A percentile compares a stretch with the other conserved stretches of the same genome.
These are phyloP conservation scores for Frieseomelitta varia DNA, from an alignment of 1,140 invertebrate species.

Conservation along the genomic window DNA sequence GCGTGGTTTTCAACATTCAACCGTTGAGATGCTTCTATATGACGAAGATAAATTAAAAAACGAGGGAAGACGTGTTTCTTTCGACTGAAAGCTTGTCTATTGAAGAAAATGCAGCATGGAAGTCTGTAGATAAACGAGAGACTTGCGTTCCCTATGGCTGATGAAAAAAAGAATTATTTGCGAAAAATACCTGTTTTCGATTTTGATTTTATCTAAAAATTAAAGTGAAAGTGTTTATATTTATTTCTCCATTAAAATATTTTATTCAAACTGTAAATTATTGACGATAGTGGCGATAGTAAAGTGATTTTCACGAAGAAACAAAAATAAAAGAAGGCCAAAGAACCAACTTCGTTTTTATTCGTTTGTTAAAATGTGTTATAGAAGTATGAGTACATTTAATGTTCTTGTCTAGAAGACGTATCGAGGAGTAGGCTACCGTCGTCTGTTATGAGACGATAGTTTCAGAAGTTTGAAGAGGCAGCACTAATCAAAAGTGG, in stretches of 20 bases:
- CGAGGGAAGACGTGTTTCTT: background rate
- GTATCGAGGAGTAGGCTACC: background rate
- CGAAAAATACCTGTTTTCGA: background rate
- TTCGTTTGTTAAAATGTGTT: background rate
- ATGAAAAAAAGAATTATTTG: background rate
- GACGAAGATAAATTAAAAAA: background rate
- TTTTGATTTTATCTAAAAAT: background rate
- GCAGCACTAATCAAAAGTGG: constrained; percentile 72
- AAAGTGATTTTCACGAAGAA: background rate
- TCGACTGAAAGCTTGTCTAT: background rate
- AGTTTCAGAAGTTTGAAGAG: constrained; percentile 56
- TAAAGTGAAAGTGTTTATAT: background rate
- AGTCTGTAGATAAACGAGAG: background rate
- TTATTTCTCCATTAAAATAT: background rate
- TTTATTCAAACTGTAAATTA: too few species aligned
- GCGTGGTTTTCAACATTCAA: background rate
- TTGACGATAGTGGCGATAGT: background rate
- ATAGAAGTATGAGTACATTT: background rate
- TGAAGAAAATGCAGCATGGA: background rate
- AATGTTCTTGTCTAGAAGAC: background rate
- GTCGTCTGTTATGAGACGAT: constrained; percentile 28
- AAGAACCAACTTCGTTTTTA: background rate
- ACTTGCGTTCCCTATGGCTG: background rate
- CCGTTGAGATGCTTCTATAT: background rate
- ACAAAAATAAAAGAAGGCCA: background rate